Conservation (phyloP, 2,888 invertebrate species). For the Trichacis sp. region DNA sequence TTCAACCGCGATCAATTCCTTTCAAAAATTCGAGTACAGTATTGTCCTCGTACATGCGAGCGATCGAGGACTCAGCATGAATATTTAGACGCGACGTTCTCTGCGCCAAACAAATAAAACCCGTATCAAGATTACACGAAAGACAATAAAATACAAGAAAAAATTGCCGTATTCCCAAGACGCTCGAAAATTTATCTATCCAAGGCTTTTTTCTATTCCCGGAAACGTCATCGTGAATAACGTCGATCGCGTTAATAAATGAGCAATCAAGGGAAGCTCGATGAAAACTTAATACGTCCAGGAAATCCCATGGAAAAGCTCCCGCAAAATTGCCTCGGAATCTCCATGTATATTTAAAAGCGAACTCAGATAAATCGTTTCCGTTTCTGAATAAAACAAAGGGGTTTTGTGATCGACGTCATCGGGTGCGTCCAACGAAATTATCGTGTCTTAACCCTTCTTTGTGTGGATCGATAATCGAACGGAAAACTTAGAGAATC, state of each 20-base stretch:
- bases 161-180: too few relatives aligned
- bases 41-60: too few relatives aligned
- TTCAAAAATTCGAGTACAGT: too few relatives aligned
- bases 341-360: not conserved
- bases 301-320: not conserved
- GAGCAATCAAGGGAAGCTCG: not conserved
- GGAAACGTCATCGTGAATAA: too few relatives aligned
- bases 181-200: too few relatives aligned
- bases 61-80: too few relatives aligned
- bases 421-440: not conserved
- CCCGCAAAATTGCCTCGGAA: not conserved
- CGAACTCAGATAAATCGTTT: not conserved
- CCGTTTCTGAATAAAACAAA: not conserved
- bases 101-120: too few relatives aligned
- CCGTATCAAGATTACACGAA: too few relatives aligned
- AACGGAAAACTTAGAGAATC: constrained; percentile 30
- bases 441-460: constrained; percentile 23
- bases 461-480: constrained; percentile 39
- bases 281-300: not conserved
- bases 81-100: too few relatives aligned
- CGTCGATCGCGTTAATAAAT: not conserved
- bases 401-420: not conserved
- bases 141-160: too few relatives aligned
- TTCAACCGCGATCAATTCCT: too few relatives aligned
- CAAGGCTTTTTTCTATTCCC: too few relatives aligned